These are phyloP conservation scores for Sitodiplosis mosellana DNA, from an alignment of 1,140 invertebrate species.

Conservation along the genomic window DNA sequence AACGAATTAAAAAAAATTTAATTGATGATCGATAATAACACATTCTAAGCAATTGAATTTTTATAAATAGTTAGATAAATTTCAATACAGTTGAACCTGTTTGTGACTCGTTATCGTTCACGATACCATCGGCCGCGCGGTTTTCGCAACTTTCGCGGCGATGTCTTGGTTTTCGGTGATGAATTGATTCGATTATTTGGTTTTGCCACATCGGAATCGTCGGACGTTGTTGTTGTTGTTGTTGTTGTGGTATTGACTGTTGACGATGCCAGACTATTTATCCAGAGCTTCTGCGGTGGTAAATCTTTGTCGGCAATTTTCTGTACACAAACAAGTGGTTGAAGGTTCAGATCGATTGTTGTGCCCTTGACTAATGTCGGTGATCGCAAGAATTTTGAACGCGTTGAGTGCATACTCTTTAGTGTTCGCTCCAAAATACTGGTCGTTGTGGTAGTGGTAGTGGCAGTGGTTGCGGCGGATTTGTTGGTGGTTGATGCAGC, in stretches of 20 bases:
- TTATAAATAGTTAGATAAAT: no score
- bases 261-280: background rate
- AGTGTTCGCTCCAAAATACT: background rate
- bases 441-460: background rate
- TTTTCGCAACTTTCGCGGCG: background rate
- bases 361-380: background rate
- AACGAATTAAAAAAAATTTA: no score
- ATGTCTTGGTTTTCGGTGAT: background rate
- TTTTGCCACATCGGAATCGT: background rate
- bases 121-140: slow-evolving; percentile 1
- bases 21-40: no score
- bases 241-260: no score
- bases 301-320: background rate
- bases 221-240: background rate
- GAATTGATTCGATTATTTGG: background rate
- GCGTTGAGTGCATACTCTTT: no score
- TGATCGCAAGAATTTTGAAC: background rate
- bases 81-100: no score
- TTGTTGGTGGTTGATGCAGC: no score
- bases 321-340: background rate
- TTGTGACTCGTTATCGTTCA: background rate
- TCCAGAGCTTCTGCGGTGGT: no score
- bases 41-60: no score
- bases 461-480: no score
- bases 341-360: background rate